A percentile compares a stretch with the other conserved stretches of the same genome.
Conservation (phyloP, 1,140 invertebrate species). For the Amphibalanus amphitrite region DNA sequence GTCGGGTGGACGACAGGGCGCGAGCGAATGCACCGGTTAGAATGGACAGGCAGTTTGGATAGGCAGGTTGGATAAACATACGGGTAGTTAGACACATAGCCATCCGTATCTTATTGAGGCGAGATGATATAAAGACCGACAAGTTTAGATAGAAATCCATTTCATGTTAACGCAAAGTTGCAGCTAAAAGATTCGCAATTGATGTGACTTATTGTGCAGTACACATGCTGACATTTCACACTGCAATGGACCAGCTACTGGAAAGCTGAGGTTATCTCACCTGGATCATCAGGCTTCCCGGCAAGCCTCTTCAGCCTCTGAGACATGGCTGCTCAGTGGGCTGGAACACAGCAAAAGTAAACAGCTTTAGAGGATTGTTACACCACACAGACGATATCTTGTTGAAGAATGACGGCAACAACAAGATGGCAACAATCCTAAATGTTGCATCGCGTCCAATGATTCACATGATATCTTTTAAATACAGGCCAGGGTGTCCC, state of each 20-base stretch:
- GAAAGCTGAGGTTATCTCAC: neutral
- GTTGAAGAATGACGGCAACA: no score
- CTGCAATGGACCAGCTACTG: neutral
- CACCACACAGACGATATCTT: neutral
- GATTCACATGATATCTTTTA: no score
- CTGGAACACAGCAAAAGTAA: neutral
- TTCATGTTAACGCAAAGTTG: neutral
- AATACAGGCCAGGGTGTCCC: no score
- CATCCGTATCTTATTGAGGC: neutral
- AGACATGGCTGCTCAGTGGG: neutral
- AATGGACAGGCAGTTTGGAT: neutral
- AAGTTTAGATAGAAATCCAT: neutral
- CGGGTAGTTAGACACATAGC: neutral
- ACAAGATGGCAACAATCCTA: no score
- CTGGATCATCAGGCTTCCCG: neutral
- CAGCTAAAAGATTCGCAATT: neutral
- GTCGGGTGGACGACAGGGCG: neutral
- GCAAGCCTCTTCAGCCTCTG: constrained; percentile 5
- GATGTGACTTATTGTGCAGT: neutral
- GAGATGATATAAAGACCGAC: neutral
- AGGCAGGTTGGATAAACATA: no score
- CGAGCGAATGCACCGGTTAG: neutral
- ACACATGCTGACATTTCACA: neutral
- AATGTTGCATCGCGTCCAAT: no score
- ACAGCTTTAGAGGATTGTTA: neutral